Conservation (phyloP, 1,140 invertebrate genomes). For the Bilobella aurantiaca region DNA sequence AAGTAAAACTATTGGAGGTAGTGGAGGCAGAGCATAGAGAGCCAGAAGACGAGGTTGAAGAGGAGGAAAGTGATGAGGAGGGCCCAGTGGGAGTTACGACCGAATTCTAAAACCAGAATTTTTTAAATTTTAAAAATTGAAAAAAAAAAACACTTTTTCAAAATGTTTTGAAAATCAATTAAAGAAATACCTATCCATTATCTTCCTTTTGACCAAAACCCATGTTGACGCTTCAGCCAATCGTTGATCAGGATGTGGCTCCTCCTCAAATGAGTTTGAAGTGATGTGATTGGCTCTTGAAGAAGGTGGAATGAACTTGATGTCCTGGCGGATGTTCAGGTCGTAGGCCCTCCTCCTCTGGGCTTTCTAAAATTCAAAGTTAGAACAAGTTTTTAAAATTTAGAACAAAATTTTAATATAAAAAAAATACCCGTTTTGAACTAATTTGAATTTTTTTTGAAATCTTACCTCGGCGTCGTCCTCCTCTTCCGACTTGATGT, state of each 20-base stretch:
- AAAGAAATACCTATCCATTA: constrained; percentile 1
- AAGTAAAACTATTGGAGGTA: background rate
- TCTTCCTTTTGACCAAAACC: background rate
- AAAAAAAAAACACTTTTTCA: background rate
- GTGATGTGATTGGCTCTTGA: background rate
- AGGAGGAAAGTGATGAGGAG: background rate
- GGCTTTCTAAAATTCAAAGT: background rate
- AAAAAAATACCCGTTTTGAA: background rate
- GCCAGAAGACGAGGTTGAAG: background rate
- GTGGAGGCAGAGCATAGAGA: background rate
- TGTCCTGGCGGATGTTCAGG: background rate
- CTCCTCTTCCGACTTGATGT: constrained; percentile 44
- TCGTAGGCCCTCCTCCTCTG: background rate
- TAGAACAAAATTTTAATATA: background rate
- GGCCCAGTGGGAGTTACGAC: background rate
- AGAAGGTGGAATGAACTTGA: background rate
- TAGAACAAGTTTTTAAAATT: background rate
- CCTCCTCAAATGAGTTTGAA: no score
- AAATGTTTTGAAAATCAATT: background rate
- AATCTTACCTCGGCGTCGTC: constrained; percentile 39
- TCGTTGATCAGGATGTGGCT: background rate
- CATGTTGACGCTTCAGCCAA: background rate
- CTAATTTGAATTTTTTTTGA: background rate
- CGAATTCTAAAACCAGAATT: background rate
- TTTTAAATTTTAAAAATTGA: background rate